These are phyloP conservation scores for Diuraphis noxia DNA, from an alignment of 1,140 invertebrate genomes.

Conservation along the genomic window DNA sequence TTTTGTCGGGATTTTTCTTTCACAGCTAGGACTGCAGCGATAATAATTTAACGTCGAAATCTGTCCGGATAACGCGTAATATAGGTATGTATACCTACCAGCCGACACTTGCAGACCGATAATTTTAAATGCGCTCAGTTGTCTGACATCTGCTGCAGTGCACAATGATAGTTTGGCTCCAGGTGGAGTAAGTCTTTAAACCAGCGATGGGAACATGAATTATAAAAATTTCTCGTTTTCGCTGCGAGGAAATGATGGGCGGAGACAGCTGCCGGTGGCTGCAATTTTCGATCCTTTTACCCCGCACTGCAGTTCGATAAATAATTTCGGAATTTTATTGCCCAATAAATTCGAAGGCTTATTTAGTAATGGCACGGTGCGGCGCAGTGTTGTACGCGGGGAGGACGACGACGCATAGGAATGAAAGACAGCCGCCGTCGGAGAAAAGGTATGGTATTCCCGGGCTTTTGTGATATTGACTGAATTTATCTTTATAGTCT, in stretches of 20 bases:
- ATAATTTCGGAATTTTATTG: slow-evolving; percentile 37
- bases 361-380: background rate
- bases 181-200: slow-evolving; percentile 43
- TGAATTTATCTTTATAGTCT: too few relatives aligned
- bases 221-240: slow-evolving; percentile 41
- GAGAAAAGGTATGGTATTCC: background rate
- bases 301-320: background rate
- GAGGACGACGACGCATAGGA: background rate
- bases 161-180: background rate
- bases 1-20: background rate
- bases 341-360: slow-evolving; percentile 44
- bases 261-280: slow-evolving; percentile 44
- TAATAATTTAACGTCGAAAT: slow-evolving; percentile 8
- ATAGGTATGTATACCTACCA: too few relatives aligned
- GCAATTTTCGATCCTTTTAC: slow-evolving; percentile 36
- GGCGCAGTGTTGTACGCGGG: background rate
- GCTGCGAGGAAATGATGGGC: slow-evolving; percentile 47
- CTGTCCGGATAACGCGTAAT: background rate
- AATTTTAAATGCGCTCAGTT: slow-evolving; percentile 15
- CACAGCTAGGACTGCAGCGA: background rate
- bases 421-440: background rate
- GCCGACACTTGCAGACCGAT: background rate
- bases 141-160: slow-evolving; percentile 21
- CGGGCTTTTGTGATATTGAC: slow-evolving; percentile 4
- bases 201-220: slow-evolving; percentile 4